Base-by-base conservation (phyloP, 2,888 invertebrate genomes). In the Lymantria monacha region DNA sequence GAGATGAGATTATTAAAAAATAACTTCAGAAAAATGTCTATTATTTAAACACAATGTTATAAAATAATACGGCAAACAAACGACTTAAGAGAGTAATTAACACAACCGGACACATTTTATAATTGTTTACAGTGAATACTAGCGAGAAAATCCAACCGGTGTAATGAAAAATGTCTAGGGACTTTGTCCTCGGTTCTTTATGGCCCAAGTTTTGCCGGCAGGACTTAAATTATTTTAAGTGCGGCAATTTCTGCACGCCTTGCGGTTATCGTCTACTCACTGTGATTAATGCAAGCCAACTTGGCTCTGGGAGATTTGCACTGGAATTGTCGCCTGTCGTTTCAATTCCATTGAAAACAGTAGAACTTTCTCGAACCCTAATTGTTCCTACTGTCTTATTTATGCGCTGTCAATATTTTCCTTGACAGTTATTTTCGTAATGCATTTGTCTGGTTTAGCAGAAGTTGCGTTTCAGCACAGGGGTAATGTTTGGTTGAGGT, bases 201-300 rank as follows among this genome's bases (percentile, higher is more conserved):
- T 83, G 79, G 77, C 70, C 70, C 72, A 84, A 89, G 79, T 89
- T 86, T 59, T 76, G 75, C 64, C 76, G 78, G 70, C 70, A 67
- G 66, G 76, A 79, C 79, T 83, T 85, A 82, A 86, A 88, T 87
- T 85, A 88, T 87, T 87, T 84, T 83, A 85, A 85, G 82, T 83
- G 79, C 80, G 72, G 69, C 83, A 79, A 77, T 79, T 84, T 77
- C 74, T 70, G 79, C 78, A 73, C 81, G 81, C 73, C 84, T 86
- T 83, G 87, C 75, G 85, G 86, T 85, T 85, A 87, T 86, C 82
- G 83, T 83, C 83, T 72, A 56, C 65, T 75, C 65, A 48, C 62
- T 48, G 73, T 81, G 84, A 87, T 85, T 85, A 84, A 85, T 85
- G 82, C 63, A 60, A 53, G 58, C 54, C 57, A 61, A 65, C 59